A percentile compares a stretch with the other conserved stretches of the same genome.
Conservation (phyloP, 2,113 vertebrate genomes). For the Alligator mississippiensis region DNA sequence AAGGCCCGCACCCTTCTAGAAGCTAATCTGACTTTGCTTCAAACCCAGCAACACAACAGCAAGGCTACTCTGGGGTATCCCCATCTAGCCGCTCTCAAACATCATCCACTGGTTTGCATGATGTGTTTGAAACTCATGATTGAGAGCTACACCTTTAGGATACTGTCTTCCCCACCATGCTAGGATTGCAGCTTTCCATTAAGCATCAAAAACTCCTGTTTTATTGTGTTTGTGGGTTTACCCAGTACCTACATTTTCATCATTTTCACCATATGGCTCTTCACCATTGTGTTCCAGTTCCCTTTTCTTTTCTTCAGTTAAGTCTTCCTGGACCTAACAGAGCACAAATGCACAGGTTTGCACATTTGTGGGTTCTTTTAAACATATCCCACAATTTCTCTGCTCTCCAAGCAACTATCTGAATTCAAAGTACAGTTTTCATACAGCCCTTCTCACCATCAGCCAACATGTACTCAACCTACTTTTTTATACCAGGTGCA, state of each 20-base stretch:
- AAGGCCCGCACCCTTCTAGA: no score
- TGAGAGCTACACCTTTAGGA: background rate
- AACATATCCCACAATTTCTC: background rate
- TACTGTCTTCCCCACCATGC: background rate
- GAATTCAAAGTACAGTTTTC: background rate
- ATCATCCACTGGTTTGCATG: background rate
- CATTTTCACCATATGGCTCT: constrained; percentile 90
- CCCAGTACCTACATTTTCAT: constrained; percentile 83
- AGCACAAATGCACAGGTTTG: background rate
- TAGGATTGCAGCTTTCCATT: accelerated
- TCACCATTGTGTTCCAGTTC: constrained; percentile 85
- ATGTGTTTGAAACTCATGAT: accelerated
- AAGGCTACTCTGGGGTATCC: no score
- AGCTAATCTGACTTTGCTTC: no score
- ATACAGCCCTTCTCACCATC: background rate
- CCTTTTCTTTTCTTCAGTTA: constrained; percentile 86
- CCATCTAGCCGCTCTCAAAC: no score
- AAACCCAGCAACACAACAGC: no score
- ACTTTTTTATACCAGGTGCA: background rate
- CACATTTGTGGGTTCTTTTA: background rate
- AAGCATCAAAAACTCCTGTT: background rate
- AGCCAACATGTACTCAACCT: background rate
- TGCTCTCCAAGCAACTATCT: background rate
- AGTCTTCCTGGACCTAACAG: constrained; percentile 89
- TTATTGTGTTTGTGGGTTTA: background rate